Evolutionary conservation across 2,888 invertebrate species (phyloP).

Genomic region (Cyclophora punctaria): DNA sequence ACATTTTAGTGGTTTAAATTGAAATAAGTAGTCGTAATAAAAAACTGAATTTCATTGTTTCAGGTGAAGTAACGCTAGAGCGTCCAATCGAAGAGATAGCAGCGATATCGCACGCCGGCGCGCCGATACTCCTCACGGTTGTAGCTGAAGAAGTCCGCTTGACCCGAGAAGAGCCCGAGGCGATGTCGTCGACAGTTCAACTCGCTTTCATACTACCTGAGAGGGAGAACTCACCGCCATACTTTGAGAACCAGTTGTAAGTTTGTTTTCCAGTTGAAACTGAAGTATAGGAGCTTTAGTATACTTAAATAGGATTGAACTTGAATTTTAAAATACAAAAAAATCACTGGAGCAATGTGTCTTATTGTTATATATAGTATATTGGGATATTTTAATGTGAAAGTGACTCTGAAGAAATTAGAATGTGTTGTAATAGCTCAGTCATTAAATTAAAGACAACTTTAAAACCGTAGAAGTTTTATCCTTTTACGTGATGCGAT

Average conservation of each 20-base stretch:
- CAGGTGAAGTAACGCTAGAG: conserved; percentile 67
- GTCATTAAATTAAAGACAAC: background rate
- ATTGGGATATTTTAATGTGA: no score
- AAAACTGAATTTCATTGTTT: conserved; percentile 19
- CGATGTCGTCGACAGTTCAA: conserved; percentile 87
- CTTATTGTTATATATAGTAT: no score
- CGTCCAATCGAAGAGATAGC: conserved; percentile 86
- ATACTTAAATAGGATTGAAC: no score
- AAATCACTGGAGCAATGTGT: no score
- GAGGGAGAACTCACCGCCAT: conserved; percentile 83
- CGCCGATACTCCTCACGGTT: conserved; percentile 87
- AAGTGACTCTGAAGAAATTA: background rate
- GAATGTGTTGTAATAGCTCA: background rate
- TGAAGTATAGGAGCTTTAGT: no score
- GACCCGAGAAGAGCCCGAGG: conserved; percentile 82
- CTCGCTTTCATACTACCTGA: conserved; percentile 89
- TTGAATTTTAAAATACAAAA: no score
- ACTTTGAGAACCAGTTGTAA: conserved; percentile 86
- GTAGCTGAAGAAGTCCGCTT: conserved; percentile 90
- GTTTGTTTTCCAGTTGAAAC: conserved; percentile 38
- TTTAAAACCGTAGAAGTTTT: no score
- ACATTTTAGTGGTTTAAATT: no score
- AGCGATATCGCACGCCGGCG: conserved; percentile 86
- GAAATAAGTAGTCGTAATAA: no score
- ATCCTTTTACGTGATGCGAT: no score